Base-by-base conservation (phyloP, 92 coral and sea anemone species). In the Palythoa grandis region DNA sequence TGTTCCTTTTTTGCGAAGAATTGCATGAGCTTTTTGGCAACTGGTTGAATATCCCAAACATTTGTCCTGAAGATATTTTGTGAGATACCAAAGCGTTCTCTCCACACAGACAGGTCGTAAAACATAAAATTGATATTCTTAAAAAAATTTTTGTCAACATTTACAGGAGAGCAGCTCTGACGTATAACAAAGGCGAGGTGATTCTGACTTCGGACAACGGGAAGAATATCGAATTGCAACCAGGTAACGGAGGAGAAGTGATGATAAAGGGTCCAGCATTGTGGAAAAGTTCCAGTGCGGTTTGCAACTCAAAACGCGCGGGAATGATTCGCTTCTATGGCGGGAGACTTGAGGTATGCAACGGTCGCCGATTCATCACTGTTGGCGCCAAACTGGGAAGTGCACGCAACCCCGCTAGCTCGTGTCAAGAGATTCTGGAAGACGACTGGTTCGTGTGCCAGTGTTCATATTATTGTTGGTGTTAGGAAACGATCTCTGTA, bases 371-470 rank as follows among this genome's bases (percentile, higher is more conserved):
- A 10, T 88, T 82, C 65, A 67, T 88, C 23, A 20, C 47, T 6
- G 60, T 88, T 85, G 78, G 73, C 79, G 90, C 90, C 61, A 88
- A 88, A 74, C 76, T 88, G 14, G 90, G 90, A 58, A 88, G 90
- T 77, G 35, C 24, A 8, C 29, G 20, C 17, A 83, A 88, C 50
- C 91, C 91, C 14, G 91, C 91, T 38, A 40, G 83, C 53, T 83
- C 91, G 39, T 88, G 91, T 61, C 83, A 88, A 40, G 91, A 74
- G 48, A 88, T 88, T 82, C 80, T 88, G 37, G 79, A 88, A 40
- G 91, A 88, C 60, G 91, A 88, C 52, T 83, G 91, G 91, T 88
- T 78, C 65, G 88, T 88, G 16, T 24, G 17, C 15, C 17, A n/a
- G 20, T 75, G 6, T 35, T 22, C 11, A 29, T 47, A 37, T 40